These are phyloP conservation scores for Galeopterus variegatus DNA, from an alignment of 2,113 vertebrate species.

Conservation along the genomic window DNA sequence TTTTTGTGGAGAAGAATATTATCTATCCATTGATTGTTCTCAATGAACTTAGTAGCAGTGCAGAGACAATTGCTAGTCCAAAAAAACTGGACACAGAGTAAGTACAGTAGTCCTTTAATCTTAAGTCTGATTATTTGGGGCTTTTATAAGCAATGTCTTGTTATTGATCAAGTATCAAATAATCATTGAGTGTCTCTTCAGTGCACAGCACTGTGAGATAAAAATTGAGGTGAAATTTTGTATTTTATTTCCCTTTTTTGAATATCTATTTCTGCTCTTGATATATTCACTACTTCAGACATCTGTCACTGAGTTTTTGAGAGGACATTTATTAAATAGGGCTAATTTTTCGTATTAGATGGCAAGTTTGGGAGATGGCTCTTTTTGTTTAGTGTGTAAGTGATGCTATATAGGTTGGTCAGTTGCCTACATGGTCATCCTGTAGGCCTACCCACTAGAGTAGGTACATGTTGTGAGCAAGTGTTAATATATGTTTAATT, in stretches of 20 bases:
- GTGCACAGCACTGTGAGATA: background rate
- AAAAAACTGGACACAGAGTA: slow-evolving; percentile 97
- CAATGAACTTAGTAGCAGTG: slow-evolving; percentile 97
- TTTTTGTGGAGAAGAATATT: slow-evolving; percentile 97
- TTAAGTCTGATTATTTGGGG: background rate
- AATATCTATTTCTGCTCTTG: background rate
- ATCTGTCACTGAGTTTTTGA: background rate
- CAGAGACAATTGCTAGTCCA: slow-evolving; percentile 95
- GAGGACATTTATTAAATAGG: background rate
- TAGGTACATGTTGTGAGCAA: background rate
- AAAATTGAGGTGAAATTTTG: slow-evolving; percentile 16
- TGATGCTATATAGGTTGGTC: background rate
- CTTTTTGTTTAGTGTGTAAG: background rate
- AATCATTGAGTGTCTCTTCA: background rate
- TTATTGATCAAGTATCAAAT: background rate
- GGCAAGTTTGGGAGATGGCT: background rate
- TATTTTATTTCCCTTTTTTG: slow-evolving; percentile 1
- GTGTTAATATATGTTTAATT: slow-evolving; percentile 25
- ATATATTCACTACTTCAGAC: background rate
- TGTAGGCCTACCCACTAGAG: background rate
- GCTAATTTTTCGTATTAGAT: slow-evolving; percentile 46
- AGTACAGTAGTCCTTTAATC: slow-evolving; percentile 84
- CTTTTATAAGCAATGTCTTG: background rate
- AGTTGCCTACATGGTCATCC: background rate
- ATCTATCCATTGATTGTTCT: slow-evolving; percentile 98